Evolutionary conservation across 2,113 vertebrate genomes (phyloP).

Genomic region (Stictonetta naevosa): DNA sequence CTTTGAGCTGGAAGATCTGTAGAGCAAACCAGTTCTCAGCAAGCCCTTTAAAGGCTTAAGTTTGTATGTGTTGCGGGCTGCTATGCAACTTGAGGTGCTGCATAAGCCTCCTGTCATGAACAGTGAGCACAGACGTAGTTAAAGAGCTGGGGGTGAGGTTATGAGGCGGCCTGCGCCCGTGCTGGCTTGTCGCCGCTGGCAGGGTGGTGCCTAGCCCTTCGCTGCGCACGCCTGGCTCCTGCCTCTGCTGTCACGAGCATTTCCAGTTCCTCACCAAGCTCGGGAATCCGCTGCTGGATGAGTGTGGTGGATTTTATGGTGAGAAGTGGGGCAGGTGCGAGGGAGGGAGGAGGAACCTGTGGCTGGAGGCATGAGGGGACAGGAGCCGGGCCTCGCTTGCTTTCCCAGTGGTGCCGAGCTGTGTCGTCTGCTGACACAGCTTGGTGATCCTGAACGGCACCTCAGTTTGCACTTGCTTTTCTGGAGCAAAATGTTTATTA

Average conservation of each 20-base stretch:
- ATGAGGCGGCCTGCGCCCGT: background rate
- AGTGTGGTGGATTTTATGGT: background rate
- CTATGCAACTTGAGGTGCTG: background rate
- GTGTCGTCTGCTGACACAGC: background rate
- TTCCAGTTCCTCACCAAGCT: background rate
- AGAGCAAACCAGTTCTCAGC: background rate
- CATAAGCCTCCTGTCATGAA: fast-evolving
- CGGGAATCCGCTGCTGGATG: background rate
- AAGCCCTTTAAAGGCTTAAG: background rate
- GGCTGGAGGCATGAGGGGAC: background rate
- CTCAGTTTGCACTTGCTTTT: background rate
- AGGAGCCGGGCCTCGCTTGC: fast-evolving
- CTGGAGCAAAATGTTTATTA: background rate
- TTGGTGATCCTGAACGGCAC: background rate
- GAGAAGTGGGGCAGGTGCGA: background rate
- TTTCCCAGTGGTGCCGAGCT: background rate
- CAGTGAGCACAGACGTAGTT: background rate
- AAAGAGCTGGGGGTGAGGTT: background rate
- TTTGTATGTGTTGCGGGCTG: background rate
- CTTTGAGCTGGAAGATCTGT: background rate
- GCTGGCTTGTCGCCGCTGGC: too few species aligned
- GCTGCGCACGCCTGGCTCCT: fast-evolving
- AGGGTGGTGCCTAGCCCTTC: background rate
- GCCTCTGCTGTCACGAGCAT: background rate
- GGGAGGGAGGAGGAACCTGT: background rate